These are phyloP conservation scores for Enteromius afrohamiltoni DNA, from an alignment of 2,797 vertebrate genomes.

Conservation along the genomic window DNA sequence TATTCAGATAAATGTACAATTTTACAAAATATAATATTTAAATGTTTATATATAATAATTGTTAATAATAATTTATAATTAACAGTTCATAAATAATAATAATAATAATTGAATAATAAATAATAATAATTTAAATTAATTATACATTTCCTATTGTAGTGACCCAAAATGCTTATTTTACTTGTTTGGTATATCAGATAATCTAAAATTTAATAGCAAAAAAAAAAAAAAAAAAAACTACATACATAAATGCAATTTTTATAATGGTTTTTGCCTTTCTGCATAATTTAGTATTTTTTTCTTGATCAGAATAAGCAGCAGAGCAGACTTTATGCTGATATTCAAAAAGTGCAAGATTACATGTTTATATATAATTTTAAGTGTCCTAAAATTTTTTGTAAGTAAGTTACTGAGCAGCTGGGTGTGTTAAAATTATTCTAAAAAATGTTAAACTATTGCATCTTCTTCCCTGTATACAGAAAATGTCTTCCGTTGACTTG, in stretches of 20 bases:
- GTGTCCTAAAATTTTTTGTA: neutral
- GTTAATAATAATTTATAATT: no score
- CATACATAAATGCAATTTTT: neutral
- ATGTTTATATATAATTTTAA: neutral
- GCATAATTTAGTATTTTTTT: neutral
- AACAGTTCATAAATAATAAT: no score
- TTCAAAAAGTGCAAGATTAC: neutral
- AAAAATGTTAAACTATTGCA: neutral
- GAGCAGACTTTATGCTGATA: neutral
- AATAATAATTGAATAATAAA: no score
- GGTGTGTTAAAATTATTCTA: neutral
- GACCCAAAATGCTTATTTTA: neutral
- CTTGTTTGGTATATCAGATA: neutral
- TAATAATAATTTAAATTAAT: neutral
- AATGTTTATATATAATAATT: no score
- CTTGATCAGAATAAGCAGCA: constrained; percentile 8
- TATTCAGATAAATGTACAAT: no score
- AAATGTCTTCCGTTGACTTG: neutral
- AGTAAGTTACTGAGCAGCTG: no score
- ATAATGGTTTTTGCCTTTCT: neutral
- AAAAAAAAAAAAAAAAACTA: neutral
- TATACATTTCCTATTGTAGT: neutral
- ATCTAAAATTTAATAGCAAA: neutral
- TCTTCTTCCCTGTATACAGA: no score
- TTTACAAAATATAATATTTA: no score